phyloP scores from a whole-genome alignment of 2,113 vertebrate species.

The Ramphastos sulfuratus region DNA sequence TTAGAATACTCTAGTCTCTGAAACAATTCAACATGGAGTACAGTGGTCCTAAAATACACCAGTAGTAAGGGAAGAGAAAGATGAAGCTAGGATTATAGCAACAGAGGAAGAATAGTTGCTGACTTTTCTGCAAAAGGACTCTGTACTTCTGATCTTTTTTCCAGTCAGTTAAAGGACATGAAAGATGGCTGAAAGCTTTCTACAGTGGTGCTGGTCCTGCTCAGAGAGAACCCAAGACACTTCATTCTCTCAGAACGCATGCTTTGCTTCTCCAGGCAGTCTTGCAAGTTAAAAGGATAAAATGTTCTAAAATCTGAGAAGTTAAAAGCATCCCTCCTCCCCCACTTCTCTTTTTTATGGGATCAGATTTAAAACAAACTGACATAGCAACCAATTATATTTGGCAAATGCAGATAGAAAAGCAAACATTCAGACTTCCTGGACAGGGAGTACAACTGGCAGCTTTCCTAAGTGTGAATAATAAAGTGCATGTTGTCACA shows the following conservation, averaged over 20 bases:
- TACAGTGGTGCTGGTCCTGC: not conserved
- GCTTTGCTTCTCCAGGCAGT: not conserved
- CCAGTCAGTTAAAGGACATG: not conserved
- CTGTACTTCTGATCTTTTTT: not conserved
- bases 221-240: not conserved
- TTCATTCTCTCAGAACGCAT: no score
- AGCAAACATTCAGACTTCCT: conserved; percentile 80
- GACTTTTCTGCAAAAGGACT: not conserved
- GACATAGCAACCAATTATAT: conserved; percentile 77
- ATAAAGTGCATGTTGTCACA: conserved; percentile 61
- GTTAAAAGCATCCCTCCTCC: conserved; percentile 47
- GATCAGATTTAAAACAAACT: conserved; percentile 77
- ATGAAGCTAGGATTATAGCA: not conserved
- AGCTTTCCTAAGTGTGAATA: conserved; percentile 73
- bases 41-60: not conserved
- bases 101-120: not conserved
- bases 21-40: not conserved
- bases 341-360: conserved; percentile 53
- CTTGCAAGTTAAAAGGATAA: conserved; percentile 36
- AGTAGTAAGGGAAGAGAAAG: not conserved
- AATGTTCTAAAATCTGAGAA: conserved; percentile 67
- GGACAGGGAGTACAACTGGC: conserved; percentile 74
- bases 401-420: conserved; percentile 77
- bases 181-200: not conserved
- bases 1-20: not conserved